Evolutionary conservation across 1,140 invertebrate genomes (phyloP).

Genomic region (Hycleus cichorii): DNA sequence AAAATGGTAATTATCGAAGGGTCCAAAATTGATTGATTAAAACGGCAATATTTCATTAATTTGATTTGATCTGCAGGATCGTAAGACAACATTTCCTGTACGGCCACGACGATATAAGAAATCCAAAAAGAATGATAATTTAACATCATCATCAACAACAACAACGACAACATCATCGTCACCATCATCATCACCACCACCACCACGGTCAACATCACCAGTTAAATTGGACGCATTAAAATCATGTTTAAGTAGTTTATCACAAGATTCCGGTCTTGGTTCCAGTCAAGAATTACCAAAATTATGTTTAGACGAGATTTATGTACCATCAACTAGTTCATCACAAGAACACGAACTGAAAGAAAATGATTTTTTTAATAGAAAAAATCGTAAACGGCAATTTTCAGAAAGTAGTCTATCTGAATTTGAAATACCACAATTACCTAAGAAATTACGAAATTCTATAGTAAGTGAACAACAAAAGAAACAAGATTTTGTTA

Average conservation of each 20-base stretch:
- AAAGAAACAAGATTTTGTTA: not conserved
- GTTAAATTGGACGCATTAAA: conserved; percentile 30
- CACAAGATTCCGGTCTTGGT: conserved; percentile 30
- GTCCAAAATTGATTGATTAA: not conserved
- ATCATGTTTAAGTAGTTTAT: conserved; percentile 30
- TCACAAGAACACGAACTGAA: not conserved
- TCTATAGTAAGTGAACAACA: not conserved
- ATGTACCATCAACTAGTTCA: conserved; percentile 15
- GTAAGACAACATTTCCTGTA: conserved; percentile 57
- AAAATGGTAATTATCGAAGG: too few relatives aligned
- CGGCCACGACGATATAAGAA: conserved; percentile 44
- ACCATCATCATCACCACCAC: too few relatives aligned
- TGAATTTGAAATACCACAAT: conserved; percentile 19
- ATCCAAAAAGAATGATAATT: conserved; percentile 9
- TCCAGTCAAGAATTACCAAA: conserved; percentile 30
- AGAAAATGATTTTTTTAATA: not conserved
- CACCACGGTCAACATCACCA: not conserved
- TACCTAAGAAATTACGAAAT: not conserved
- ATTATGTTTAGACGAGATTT: conserved; percentile 29
- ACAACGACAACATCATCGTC: too few relatives aligned
- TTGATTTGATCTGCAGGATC: conserved; percentile 42
- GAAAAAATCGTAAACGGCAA: conserved; percentile 21
- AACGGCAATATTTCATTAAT: conserved; percentile 6
- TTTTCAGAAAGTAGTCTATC: conserved; percentile 29
- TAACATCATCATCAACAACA: conserved; percentile 5